A percentile compares a stretch with the other conserved stretches of the same genome.
Evolutionary conservation across 2,888 invertebrate species (phyloP).

Genomic region (Elysia crispata): DNA sequence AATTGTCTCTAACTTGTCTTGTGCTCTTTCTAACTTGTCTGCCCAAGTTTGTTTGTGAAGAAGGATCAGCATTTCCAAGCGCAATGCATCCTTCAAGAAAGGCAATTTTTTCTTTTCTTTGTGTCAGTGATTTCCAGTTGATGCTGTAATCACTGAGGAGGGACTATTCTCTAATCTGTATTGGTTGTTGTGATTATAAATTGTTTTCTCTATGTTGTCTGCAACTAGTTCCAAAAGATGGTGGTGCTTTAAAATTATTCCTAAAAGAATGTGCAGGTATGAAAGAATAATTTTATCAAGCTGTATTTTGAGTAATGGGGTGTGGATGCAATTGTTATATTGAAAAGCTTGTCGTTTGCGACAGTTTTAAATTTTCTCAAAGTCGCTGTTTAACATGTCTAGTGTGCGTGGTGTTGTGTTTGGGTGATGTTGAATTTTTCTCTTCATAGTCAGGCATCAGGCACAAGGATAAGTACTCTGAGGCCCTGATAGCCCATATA

Average conservation of each 20-base stretch:
- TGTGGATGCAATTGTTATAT: background rate
- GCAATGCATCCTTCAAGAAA: background rate
- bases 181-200: background rate
- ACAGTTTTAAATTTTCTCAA: too few relatives aligned
- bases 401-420: too few relatives aligned
- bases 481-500: constrained; percentile 18
- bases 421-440: background rate
- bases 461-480: constrained; percentile 20
- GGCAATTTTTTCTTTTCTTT: background rate
- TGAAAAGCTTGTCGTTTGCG: background rate
- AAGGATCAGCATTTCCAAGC: background rate
- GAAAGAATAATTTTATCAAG: background rate
- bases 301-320: background rate
- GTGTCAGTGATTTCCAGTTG: background rate
- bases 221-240: background rate
- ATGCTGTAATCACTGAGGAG: background rate
- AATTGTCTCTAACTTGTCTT: background rate
- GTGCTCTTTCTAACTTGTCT: background rate
- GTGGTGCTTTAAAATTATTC: background rate
- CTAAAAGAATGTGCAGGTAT: background rate
- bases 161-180: background rate
- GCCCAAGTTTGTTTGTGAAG: too few relatives aligned
- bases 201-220: background rate
- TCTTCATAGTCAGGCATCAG: constrained; percentile 17
- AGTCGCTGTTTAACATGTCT: too few relatives aligned